Base-by-base conservation (phyloP, 1,140 invertebrate species). In the Dendroctonus ponderosae region DNA sequence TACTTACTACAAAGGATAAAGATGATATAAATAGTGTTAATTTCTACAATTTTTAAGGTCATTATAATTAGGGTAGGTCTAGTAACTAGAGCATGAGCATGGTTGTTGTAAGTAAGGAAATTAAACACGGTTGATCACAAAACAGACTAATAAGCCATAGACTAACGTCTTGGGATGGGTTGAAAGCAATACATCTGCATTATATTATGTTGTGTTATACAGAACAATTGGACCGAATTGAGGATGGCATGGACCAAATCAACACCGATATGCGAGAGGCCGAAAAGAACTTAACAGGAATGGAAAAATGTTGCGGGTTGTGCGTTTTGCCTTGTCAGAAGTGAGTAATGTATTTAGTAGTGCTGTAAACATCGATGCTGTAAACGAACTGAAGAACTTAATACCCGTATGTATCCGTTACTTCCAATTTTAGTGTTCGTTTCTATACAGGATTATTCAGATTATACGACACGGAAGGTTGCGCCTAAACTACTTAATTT, bases 171-270 rank as follows among this genome's bases (percentile, higher is more conserved):
- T 26, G 26, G 26, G 26, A 26, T 26, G 26, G 26, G 26, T 26
- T 26, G 26, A 1, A 26, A 26, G 26, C 26, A 26, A 26, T 26
- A 26, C 26, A 26, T 26, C 26, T 26, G 26, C 26, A 26, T 26
- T 26, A 26, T 12, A 11, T 40, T 58, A 37, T 48, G 43, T 12
- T 14, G 38, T 49, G 7, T n/a, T 62, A n/a, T 59, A 9, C 59
- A 97, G 97, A 99, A 80, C 96, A 99, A 93, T 83, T 99, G 85
- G 97, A 99, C 83, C 89, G 96, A 75, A 96, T 99, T 78, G 97
- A 99, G 84, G 96, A 98, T 84, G 97, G 96, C 38, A 97, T 99
- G 94, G 97, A 99, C 82, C 94, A 97, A 78, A 99, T 99, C 81
- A 99, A 99, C 81, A 89, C 93, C 50, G 97, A 99, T 79, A 99